A percentile compares a stretch with the other conserved stretches of the same genome.
Conservation (phyloP, 2,888 invertebrate genomes). For the Choristoneura rosaceana region DNA sequence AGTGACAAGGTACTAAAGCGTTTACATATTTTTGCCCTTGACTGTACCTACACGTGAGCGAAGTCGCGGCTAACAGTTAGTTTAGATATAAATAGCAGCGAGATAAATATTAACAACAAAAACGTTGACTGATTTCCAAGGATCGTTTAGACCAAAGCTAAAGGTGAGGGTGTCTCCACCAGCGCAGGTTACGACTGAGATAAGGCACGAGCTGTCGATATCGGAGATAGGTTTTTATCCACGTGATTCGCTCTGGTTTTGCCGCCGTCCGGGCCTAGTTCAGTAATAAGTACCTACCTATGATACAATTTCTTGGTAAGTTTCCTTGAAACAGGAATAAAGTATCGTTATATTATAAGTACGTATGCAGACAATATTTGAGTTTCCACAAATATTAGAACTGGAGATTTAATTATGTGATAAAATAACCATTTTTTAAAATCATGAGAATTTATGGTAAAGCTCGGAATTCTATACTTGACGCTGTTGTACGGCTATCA, state of each 20-base stretch:
- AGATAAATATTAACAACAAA: neutral
- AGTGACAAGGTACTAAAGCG: no score
- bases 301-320: neutral
- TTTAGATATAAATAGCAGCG: neutral
- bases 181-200: constrained; percentile 60
- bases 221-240: constrained; percentile 62
- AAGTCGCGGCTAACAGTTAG: no score
- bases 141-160: constrained; percentile 24
- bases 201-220: constrained; percentile 69
- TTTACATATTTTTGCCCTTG: no score
- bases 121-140: constrained; percentile 12
- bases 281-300: no score
- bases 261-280: constrained; percentile 2
- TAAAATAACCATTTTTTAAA: no score
- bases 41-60: no score
- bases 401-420: no score
- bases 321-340: neutral
- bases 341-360: neutral
- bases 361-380: neutral
- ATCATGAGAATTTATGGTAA: no score
- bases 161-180: constrained; percentile 39
- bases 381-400: no score
- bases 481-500: no score
- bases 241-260: constrained; percentile 15
- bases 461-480: no score